phyloP scores from a whole-genome alignment of 2,113 vertebrate species.

The Caracal caracal region DNA sequence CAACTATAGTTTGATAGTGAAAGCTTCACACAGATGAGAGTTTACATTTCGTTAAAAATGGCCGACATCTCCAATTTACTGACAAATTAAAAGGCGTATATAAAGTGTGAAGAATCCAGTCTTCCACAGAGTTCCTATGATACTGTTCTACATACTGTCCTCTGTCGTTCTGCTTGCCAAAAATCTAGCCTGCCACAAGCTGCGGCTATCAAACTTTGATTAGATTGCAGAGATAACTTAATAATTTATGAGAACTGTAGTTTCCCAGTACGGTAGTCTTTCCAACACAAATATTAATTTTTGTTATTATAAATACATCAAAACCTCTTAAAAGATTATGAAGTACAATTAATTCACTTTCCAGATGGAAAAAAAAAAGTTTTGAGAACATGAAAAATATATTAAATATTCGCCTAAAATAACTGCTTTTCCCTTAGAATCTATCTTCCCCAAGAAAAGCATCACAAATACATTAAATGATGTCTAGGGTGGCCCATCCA shows the following conservation, averaged over 20 bases:
- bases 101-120: not conserved
- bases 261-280: constrained; percentile 40
- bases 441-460: constrained; percentile 40
- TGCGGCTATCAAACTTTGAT: constrained; percentile 3
- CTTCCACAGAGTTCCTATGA: not conserved
- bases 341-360: constrained; percentile 48
- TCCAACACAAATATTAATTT: constrained; percentile 45
- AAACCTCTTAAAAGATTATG: constrained; percentile 51
- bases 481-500: not conserved
- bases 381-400: not conserved
- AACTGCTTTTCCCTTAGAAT: constrained; percentile 35
- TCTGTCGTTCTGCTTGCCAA: not conserved
- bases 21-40: not conserved
- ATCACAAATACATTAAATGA: constrained; percentile 48
- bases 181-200: not conserved
- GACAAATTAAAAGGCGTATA: constrained; percentile 17
- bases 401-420: constrained; percentile 28
- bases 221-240: not conserved
- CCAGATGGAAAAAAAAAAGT: not conserved
- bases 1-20: not conserved
- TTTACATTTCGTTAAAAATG: constrained; percentile 55
- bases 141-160: not conserved
- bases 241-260: constrained; percentile 51
- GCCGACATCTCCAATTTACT: not conserved
- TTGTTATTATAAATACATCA: constrained; percentile 51